Evolutionary conservation across 2,113 vertebrate genomes (phyloP).

Genomic region (Sula dactylatra): DNA sequence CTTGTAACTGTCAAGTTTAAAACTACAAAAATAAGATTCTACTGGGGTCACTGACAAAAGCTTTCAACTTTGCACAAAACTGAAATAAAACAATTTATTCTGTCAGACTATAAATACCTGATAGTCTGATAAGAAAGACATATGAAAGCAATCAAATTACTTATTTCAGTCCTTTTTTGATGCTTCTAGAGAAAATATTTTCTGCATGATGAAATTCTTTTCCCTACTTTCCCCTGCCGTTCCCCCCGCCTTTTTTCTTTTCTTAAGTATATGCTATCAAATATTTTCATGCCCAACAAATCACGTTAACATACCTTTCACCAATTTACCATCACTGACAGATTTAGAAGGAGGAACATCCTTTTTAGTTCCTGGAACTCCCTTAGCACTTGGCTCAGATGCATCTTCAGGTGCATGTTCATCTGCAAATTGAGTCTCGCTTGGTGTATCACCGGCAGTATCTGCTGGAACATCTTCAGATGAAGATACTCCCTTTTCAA

Average conservation of each 20-base stretch:
- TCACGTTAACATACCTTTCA: slow-evolving; percentile 71
- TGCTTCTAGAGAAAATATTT: neutral
- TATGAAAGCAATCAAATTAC: neutral
- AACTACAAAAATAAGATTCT: neutral
- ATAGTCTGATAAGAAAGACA: neutral
- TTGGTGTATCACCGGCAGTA: neutral
- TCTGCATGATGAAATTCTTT: neutral
- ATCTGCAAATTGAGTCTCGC: slow-evolving; percentile 44
- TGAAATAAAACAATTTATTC: neutral
- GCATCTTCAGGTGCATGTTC: slow-evolving; percentile 52
- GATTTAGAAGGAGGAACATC: slow-evolving; percentile 59
- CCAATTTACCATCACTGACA: slow-evolving; percentile 76
- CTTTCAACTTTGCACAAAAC: neutral
- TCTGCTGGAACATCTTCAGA: slow-evolving; percentile 67
- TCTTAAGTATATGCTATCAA: neutral
- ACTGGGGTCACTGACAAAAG: neutral
- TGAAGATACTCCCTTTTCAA: slow-evolving; percentile 59
- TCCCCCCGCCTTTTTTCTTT: too few relatives aligned
- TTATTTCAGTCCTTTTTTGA: neutral
- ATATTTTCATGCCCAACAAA: neutral
- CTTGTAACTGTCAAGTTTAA: neutral
- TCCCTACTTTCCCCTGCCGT: neutral
- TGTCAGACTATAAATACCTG: neutral
- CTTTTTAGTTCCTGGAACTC: slow-evolving; percentile 41
- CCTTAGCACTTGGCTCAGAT: slow-evolving; percentile 18